Evolutionary conservation across 2,888 invertebrate genomes (phyloP), one percentile per base, ranked within the genome.

Genomic region (Ormyrus rosae): DNA sequence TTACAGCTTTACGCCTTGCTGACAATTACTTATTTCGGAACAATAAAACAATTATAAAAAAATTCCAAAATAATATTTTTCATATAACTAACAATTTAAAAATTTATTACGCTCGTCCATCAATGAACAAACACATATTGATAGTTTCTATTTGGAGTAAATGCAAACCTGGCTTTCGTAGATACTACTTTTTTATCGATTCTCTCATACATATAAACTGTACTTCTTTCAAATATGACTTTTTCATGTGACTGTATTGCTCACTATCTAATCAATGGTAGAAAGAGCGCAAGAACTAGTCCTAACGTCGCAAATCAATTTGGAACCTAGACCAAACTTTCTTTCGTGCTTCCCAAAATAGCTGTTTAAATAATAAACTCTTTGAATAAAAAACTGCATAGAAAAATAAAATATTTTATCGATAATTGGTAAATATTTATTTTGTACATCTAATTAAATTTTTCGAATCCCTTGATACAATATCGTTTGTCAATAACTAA

Each of bases 211-310:
- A 50, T 61, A 53, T 63, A 19, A 56, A 67, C 50, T 67, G 46
- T 19, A 74, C 50, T 56, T 65, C 50, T 73, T 72, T 61, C 19
- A 48, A 55, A 68, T 68, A 45, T 48, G 48, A 53, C n/a, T 55
- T 19, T 69, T 69, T 55, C 10, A 34, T 46, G 53, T 13, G 46
- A 19, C 51, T 46, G 11, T 8, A 64, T 74, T 74, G 13, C 19
- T 4, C 45, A 7, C 34, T 55, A 45, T 55, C n/a, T 69, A 69
- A 56, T 69, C 56, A 67, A 67, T 63, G 46, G 8, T 45, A 10
- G n/a, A 34, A 46, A 69, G 50, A 19, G 51, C 45, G n/a, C 45
- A 48, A 50, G 50, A 64, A 64, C 46, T 64, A 34, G 34, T 34
- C 34, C 34, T 34, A 13, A 64, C 13, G 46, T 10, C 11, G 50